phyloP scores from a whole-genome alignment of 2,888 invertebrate genomes.

The Drosophila siamana region DNA sequence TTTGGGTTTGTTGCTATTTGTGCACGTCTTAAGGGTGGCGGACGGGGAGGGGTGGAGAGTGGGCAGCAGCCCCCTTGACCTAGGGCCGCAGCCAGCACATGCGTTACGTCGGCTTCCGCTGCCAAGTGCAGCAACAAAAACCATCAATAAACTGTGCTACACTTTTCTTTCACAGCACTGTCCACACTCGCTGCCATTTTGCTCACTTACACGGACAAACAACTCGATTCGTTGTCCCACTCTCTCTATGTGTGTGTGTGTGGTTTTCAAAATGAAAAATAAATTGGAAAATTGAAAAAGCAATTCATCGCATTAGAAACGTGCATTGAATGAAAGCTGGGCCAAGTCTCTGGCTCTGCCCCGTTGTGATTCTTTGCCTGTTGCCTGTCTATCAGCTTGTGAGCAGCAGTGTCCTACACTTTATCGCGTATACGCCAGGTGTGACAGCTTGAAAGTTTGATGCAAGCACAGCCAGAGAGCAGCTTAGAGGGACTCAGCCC shows the following conservation, averaged over 20 bases:
- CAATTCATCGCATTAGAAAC: slow-evolving; percentile 77
- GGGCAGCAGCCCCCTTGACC: not conserved
- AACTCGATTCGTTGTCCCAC: not conserved
- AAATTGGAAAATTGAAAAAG: slow-evolving; percentile 80
- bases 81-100: slow-evolving; percentile 9
- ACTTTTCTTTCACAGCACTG: slow-evolving; percentile 29
- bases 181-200: not conserved
- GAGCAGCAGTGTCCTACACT: slow-evolving; percentile 11
- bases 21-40: slow-evolving; percentile 20
- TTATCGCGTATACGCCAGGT: slow-evolving; percentile 64
- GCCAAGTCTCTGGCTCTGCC: not conserved
- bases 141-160: slow-evolving; percentile 60
- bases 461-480: slow-evolving; percentile 13
- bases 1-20: slow-evolving; percentile 10
- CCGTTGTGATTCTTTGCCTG: not conserved
- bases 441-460: slow-evolving; percentile 35
- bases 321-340: slow-evolving; percentile 66
- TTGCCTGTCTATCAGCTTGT: slow-evolving; percentile 39
- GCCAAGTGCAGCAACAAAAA: slow-evolving; percentile 50
- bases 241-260: slow-evolving; percentile 26
- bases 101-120: slow-evolving; percentile 21
- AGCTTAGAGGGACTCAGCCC: slow-evolving; percentile 4
- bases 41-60: not conserved
- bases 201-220: slow-evolving; percentile 20
- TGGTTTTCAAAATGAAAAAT: slow-evolving; percentile 71